Evolutionary conservation across 2,113 vertebrate genomes (phyloP).

Genomic region (Corythaeola cristata): DNA sequence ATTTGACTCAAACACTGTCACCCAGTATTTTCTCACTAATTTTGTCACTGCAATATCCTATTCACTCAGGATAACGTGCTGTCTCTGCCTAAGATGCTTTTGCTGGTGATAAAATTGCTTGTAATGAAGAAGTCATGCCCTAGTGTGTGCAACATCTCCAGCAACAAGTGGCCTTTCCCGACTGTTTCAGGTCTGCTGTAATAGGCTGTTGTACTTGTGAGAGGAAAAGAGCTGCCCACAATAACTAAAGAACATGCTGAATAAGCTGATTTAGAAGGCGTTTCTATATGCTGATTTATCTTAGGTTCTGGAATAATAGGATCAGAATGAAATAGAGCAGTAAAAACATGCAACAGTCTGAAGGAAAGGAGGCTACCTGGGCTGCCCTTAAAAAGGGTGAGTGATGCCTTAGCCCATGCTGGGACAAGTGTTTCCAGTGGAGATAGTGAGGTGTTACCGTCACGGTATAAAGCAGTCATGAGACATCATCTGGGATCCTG

Average conservation of each 20-base stretch:
- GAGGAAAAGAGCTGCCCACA: neutral
- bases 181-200: neutral
- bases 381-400: neutral
- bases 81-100: neutral
- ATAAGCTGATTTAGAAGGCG: neutral
- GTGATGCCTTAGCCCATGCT: neutral
- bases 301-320: neutral
- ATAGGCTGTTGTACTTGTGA: neutral
- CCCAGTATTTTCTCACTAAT: neutral
- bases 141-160: neutral
- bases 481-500: neutral
- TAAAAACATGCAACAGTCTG: neutral
- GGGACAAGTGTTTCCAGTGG: neutral
- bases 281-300: neutral
- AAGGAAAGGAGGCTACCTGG: neutral
- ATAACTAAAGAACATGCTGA: neutral
- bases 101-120: neutral
- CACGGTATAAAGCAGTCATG: neutral
- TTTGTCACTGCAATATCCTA: neutral
- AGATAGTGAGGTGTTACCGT: neutral
- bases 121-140: rapidly evolving
- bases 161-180: neutral
- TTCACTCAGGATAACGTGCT: rapidly evolving
- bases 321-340: neutral
- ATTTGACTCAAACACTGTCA: neutral